Base-by-base conservation (phyloP, 2,888 invertebrate genomes). In the Gastrophysa polygoni region DNA sequence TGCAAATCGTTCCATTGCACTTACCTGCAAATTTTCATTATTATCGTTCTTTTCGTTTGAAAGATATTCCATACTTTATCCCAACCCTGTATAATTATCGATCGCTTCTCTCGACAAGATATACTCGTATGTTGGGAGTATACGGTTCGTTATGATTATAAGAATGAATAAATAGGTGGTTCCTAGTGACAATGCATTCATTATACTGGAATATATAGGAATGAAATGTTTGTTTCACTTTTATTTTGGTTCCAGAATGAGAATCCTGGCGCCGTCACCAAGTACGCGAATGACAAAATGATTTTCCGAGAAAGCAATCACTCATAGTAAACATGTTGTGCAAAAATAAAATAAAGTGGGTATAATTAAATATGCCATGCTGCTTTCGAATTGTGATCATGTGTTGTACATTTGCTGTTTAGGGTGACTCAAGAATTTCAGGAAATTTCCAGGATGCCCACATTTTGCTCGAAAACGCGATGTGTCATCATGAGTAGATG, bases 251-350 rank as follows among this genome's bases (percentile, higher is more conserved):
- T 43, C 38, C 29, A 11, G 38, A 24, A 17, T 17, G 16, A 54
- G 54, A 54, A 38, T 21, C 43, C 54, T 54, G 54, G 57, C 57
- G 38, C 32, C 34, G 57, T 43, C 57, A 43, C 57, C 57, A 44
- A 57, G 43, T 57, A 17, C 57, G 7, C 38, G 50, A 57, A 57
- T 57, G 34, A 38, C 21, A 48, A 43, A 43, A 57, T 57, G 47
- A 57, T 48, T 57, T 57, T 57, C 57, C 43, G 28, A 38, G 57
- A 57, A 57, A 14, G 38, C 11, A 38, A 38, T 32, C 11, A 38
- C 14, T 38, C 16, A 16, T 43, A 16, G 43, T 54, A 28, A 43
- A 38, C 43, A 46, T n/a, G 43, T 43, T 43, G 44, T 24, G 24
- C 28, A 21, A 24, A 54, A 54, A 51, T 51, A 51, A 54, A 54